phyloP scores from a whole-genome alignment of 1,140 invertebrate species.

The Conopomorpha cramerella region DNA sequence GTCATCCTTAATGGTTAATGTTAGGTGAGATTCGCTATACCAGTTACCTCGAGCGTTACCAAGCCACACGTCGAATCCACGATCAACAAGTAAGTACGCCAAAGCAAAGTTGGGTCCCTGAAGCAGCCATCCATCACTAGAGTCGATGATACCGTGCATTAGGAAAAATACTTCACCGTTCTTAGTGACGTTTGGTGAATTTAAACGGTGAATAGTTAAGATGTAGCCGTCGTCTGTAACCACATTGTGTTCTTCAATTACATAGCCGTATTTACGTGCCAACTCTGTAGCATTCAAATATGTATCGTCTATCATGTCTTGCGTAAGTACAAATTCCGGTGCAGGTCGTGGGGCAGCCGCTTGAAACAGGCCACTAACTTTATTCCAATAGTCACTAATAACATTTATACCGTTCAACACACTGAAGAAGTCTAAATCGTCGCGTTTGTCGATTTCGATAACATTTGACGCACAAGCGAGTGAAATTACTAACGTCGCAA shows the following conservation, averaged over 20 bases:
- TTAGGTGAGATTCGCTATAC: conserved; percentile 63
- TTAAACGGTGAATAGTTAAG: conserved; percentile 58
- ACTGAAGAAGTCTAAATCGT: no score
- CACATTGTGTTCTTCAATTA: conserved; percentile 58
- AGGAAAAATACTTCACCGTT: conserved; percentile 53
- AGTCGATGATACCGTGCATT: conserved; percentile 70
- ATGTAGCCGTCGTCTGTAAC: conserved; percentile 66
- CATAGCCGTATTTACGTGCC: conserved; percentile 60
- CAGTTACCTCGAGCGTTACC: conserved; percentile 74
- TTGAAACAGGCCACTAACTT: no score
- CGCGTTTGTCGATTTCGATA: no score
- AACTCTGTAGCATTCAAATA: conserved; percentile 30
- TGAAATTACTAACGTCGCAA: no score
- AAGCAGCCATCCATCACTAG: conserved; percentile 64
- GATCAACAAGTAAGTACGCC: conserved; percentile 55
- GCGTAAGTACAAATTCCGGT: no score
- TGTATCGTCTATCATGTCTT: no score
- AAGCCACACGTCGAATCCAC: conserved; percentile 77
- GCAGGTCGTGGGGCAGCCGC: no score
- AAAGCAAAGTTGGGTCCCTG: conserved; percentile 54
- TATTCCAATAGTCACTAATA: no score
- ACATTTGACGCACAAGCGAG: no score
- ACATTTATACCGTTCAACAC: no score
- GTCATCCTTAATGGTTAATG: conserved; percentile 24
- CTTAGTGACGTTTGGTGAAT: conserved; percentile 12